Evolutionary conservation across 2,797 vertebrate genomes (phyloP), one percentile per base, ranked within the genome.

Genomic region (Podarcis lilfordi): DNA sequence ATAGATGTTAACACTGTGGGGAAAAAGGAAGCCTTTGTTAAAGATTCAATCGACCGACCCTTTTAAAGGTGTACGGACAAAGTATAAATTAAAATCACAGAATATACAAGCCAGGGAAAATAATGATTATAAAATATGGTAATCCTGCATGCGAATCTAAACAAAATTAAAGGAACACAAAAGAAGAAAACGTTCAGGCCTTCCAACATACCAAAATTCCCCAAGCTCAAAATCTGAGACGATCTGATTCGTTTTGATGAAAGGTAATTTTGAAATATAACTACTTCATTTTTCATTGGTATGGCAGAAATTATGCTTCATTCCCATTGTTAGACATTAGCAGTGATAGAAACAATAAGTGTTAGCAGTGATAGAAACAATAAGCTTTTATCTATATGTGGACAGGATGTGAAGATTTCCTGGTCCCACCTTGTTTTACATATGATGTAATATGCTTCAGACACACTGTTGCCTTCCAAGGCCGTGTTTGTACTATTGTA

Each of bases 11-110:
- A 84, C 1, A 2, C 55, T 91, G 15, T 0, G 3, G 83, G 84
- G n/a, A 25, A 40, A 81, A 93, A 91, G 86, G 68, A 94, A 89
- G 75, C 85, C 86, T 88, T 69, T 82, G 76, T 89, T 89, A 80
- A 91, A 59, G 19, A 84, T 66, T 61, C 80, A 37, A 61, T 89
- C 90, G 94, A 55, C 10, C 79, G 32, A 78, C 40, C n/a, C 35
- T 19, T 66, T 88, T 71, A 89, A 85, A 87, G 74, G 15, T 55
- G 72, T 76, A 89, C 82, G 84, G 85, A 25, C 25, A 32, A 75
- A 76, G 81, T 82, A 84, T 82, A 89, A 25, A 8, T 43, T 43
- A 45, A 82, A 61, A 75, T 45, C 29, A 50, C 59, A 45, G n/a
- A 21, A 76, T 19, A 25, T 75, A n/a, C 27, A 29, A 86, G 66